phyloP scores from a whole-genome alignment of 2,113 vertebrate species.

The Andinoacara biseriatus region DNA sequence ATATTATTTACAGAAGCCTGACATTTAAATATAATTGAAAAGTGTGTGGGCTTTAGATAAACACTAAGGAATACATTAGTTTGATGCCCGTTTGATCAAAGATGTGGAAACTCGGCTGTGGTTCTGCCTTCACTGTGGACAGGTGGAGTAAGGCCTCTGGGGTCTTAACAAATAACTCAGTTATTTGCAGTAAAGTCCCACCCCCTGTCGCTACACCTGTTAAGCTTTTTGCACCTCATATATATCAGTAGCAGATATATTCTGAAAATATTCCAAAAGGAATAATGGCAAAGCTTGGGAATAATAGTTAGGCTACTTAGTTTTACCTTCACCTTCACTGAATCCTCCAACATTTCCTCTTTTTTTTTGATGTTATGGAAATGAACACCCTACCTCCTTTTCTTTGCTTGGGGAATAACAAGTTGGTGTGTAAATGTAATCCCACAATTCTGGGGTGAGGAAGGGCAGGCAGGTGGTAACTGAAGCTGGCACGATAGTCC shows the following conservation, averaged over 20 bases:
- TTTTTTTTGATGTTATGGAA: background rate
- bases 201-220: background rate
- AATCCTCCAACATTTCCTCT: background rate
- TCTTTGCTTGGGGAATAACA: background rate
- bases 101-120: background rate
- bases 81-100: background rate
- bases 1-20: slow-evolving; percentile 1
- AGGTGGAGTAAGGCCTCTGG: background rate
- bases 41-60: background rate
- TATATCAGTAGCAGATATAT: background rate
- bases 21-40: background rate
- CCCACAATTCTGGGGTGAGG: no score
- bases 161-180: background rate
- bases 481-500: no score
- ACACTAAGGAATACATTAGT: background rate
- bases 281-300: background rate
- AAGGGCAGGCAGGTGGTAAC: no score
- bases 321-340: background rate
- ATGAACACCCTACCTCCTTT: background rate
- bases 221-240: background rate
- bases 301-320: background rate
- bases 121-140: background rate
- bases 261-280: background rate
- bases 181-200: background rate
- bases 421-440: no score